These are phyloP conservation scores for Meteorus cinctellus DNA, from an alignment of 2,888 invertebrate species.

Conservation along the genomic window DNA sequence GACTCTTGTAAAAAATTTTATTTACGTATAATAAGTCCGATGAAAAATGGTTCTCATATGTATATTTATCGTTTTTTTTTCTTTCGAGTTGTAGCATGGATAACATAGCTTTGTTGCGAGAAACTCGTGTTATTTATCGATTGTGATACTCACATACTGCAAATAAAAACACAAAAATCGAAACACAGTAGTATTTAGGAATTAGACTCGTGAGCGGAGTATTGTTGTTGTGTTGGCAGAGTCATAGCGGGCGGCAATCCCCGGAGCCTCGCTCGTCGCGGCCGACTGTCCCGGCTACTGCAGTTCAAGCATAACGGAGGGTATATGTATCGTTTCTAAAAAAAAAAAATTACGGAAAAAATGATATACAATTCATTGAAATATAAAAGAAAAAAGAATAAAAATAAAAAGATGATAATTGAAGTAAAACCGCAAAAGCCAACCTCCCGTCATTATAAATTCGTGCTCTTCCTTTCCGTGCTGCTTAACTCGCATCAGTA, in stretches of 20 bases:
- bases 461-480: conserved; percentile 52
- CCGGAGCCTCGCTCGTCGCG: conserved; percentile 91
- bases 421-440: conserved; percentile 52
- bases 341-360: conserved; percentile 53
- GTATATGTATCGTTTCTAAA: conserved; percentile 80
- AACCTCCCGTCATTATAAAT: conserved; percentile 53
- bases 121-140: conserved; percentile 9
- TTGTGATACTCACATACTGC: background rate
- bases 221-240: conserved; percentile 73
- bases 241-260: conserved; percentile 80
- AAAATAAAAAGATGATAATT: conserved; percentile 39
- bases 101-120: background rate
- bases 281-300: conserved; percentile 91
- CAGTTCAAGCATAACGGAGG: conserved; percentile 92
- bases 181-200: conserved; percentile 57
- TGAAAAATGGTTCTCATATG: background rate
- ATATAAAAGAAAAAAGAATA: conserved; percentile 46
- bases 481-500: conserved; percentile 52
- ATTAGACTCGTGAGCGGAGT: conserved; percentile 72
- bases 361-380: conserved; percentile 43
- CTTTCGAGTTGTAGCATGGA: background rate
- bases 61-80: background rate
- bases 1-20: background rate
- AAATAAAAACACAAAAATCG: conserved; percentile 4
- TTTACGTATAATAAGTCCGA: background rate